Conservation (phyloP, 1,140 invertebrate species). For the Eurosta solidaginis region DNA sequence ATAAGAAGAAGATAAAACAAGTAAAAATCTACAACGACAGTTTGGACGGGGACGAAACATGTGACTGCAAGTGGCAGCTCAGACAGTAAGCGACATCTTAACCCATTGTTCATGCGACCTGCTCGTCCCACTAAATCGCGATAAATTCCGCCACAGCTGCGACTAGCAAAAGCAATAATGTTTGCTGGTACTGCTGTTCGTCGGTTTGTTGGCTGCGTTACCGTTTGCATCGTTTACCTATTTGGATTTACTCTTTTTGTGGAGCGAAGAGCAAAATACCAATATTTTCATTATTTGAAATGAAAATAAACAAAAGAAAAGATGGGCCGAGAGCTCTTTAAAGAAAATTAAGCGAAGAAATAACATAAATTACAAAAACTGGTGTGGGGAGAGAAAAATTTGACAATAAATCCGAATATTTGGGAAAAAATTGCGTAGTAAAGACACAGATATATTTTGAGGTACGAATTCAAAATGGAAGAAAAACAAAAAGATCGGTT, state of each 20-base stretch:
- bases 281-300: not conserved
- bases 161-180: not conserved
- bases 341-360: not conserved
- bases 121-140: not conserved
- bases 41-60: not conserved
- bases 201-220: not conserved
- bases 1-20: not conserved
- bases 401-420: no score
- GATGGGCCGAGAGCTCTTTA: not conserved
- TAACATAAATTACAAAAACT: not conserved
- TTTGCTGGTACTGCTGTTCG: not conserved
- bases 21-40: not conserved
- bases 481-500: no score
- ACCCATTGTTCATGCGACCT: not conserved
- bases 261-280: not conserved
- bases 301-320: not conserved
- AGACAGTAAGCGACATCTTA: conserved; percentile 23
- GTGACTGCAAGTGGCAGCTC: conserved; percentile 18
- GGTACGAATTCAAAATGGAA: no score
- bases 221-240: not conserved
- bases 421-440: no score
- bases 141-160: not conserved
- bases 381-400: no score
- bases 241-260: not conserved
- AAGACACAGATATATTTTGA: no score